Evolutionary conservation across 2,797 vertebrate genomes (phyloP), one percentile per base, ranked within the genome.

Genomic region (Hafferia zeledoni): DNA sequence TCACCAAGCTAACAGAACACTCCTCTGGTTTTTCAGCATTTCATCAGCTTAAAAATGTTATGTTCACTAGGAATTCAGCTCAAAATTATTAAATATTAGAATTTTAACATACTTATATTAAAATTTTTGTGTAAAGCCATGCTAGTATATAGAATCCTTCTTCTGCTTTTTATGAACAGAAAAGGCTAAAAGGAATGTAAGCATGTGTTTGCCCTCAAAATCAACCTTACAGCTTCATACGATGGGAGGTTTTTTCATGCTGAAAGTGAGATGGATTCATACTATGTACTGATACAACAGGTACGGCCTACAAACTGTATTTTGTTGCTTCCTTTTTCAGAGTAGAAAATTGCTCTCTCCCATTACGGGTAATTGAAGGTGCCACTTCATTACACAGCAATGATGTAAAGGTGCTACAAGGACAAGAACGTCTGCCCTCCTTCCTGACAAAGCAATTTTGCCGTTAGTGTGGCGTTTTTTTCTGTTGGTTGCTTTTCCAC

Each of bases 381-480:
- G 47, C 18, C 55, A 70, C 31, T 17, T 46, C 27, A 6, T 52
- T 43, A 55, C 47, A 50, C 0, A 57, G 70, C 27, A 53, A 8
- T 13, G 24, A 11, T 7, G 13, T 30, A 31, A 59, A 30, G 31
- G 24, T 64, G 31, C 16, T 25, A 31, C 24, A 53, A 23, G 25
- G 28, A 28, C 31, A 63, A 43, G 13, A 63, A 44, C 15, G 7
- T 60, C n/a, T 16, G 16, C 9, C 9, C 37, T 57, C 22, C 44
- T n/a, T 64, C 35, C 35, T 18, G 8, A 50, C 61, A 70, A 31
- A 77, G 30, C 18, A 56, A 24, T 30, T 44, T 41, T 67, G 37
- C 41, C 30, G 15, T 11, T 59, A 9, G 9, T 2, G 4, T 25
- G 43, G 11, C 1, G 23, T 0, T 2, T 15, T 50, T 60, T 22